These are phyloP conservation scores for Psittacula derbiana DNA, from an alignment of 2,797 vertebrate species.

Conservation along the genomic window DNA sequence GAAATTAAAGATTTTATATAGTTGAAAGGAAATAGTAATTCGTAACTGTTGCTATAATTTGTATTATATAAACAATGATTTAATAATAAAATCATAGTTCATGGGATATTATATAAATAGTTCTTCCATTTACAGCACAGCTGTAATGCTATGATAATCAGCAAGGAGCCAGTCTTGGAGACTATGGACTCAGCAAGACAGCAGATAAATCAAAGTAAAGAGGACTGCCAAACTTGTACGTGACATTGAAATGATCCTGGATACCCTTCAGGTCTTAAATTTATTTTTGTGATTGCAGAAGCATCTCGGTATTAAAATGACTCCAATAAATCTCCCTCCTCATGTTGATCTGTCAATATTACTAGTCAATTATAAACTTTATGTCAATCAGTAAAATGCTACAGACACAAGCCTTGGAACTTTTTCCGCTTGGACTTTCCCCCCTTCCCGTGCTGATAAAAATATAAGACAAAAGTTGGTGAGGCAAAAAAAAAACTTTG, in stretches of 20 bases:
- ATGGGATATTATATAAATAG: background rate
- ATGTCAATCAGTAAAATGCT: background rate
- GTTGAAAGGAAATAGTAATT: slow-evolving; percentile 42
- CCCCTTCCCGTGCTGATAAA: background rate
- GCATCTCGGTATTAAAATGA: background rate
- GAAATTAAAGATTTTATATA: background rate
- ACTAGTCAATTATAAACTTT: slow-evolving; percentile 17
- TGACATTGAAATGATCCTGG: slow-evolving; percentile 44
- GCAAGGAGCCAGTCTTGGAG: background rate
- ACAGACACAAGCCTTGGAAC: background rate
- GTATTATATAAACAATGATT: background rate
- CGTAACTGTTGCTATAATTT: background rate
- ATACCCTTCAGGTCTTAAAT: slow-evolving; percentile 40
- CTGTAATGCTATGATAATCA: slow-evolving; percentile 5
- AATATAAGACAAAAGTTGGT: background rate
- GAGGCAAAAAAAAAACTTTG: background rate
- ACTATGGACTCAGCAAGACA: slow-evolving; percentile 8
- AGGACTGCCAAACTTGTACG: slow-evolving; percentile 21
- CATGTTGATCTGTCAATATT: background rate
- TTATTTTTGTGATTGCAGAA: slow-evolving; percentile 37
- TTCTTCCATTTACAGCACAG: background rate
- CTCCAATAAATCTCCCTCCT: background rate
- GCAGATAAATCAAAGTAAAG: slow-evolving; percentile 47
- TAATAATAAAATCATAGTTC: background rate
- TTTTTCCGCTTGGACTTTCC: slow-evolving; percentile 37